These are phyloP conservation scores for Protaetia brevitarsis DNA, from an alignment of 1,140 invertebrate genomes.

Conservation along the genomic window DNA sequence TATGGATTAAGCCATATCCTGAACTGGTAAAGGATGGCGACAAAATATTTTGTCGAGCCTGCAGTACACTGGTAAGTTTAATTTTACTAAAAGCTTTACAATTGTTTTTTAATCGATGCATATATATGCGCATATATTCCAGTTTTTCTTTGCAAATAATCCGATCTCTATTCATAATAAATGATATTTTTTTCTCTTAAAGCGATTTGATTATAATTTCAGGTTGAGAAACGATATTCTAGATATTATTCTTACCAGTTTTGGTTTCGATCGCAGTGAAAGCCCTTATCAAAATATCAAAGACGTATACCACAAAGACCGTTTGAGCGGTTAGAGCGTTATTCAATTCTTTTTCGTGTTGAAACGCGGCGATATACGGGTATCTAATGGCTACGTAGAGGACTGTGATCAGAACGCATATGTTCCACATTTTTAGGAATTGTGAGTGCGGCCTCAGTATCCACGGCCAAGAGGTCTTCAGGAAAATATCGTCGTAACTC, in stretches of 20 bases:
- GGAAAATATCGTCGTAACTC: slow-evolving; percentile 10
- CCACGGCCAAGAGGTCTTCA: not conserved
- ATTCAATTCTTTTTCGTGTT: not conserved
- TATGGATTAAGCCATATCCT: no score
- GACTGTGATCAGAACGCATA: not conserved
- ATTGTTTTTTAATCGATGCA: no score
- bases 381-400: not conserved
- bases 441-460: not conserved
- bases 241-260: not conserved
- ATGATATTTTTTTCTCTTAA: not conserved
- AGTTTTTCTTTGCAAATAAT: no score
- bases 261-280: slow-evolving; percentile 4
- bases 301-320: not conserved
- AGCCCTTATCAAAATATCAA: not conserved
- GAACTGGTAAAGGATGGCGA: no score
- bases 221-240: not conserved
- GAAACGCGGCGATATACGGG: not conserved
- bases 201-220: not conserved
- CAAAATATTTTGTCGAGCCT: no score
- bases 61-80: no score
- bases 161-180: no score
- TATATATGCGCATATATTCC: no score
- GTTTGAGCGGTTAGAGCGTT: not conserved
- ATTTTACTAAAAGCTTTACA: no score
- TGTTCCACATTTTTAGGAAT: not conserved